Evolutionary conservation across 2,113 vertebrate species (phyloP).

Genomic region (Martes martes): DNA sequence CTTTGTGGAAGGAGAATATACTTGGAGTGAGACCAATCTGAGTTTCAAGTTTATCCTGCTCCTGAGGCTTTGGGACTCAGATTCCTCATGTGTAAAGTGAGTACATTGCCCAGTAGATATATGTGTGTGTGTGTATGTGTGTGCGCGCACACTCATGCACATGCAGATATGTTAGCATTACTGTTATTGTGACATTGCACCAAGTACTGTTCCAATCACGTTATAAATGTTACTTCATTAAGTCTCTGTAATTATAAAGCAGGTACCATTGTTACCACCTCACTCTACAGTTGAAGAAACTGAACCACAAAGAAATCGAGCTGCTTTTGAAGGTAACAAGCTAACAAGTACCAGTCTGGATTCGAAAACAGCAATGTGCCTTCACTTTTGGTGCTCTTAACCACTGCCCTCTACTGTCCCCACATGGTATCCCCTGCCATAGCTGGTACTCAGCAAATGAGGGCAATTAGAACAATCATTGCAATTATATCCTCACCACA

Average conservation of each 20-base stretch:
- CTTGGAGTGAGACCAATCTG: neutral
- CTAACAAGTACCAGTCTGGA: neutral
- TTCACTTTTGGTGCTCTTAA: neutral
- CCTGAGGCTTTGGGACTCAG: neutral
- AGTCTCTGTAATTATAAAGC: neutral
- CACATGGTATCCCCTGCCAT: neutral
- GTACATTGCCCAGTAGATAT: neutral
- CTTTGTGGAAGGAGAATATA: neutral
- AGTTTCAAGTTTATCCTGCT: neutral
- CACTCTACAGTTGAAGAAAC: neutral
- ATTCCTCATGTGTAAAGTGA: neutral
- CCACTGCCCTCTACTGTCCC: neutral
- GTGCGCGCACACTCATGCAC: accelerated
- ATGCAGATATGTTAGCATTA: neutral
- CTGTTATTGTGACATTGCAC: neutral
- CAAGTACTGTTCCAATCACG: neutral
- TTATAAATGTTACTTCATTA: neutral
- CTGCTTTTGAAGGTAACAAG: neutral
- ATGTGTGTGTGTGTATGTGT: neutral
- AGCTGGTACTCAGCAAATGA: constrained; percentile 5
- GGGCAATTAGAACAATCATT: constrained; percentile 38
- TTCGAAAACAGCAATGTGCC: neutral
- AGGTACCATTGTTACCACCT: neutral
- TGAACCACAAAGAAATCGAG: neutral
- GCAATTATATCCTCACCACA: constrained; percentile 36